Evolutionary conservation across 2,888 invertebrate genomes (phyloP).

Genomic region (Campoletis raptor): DNA sequence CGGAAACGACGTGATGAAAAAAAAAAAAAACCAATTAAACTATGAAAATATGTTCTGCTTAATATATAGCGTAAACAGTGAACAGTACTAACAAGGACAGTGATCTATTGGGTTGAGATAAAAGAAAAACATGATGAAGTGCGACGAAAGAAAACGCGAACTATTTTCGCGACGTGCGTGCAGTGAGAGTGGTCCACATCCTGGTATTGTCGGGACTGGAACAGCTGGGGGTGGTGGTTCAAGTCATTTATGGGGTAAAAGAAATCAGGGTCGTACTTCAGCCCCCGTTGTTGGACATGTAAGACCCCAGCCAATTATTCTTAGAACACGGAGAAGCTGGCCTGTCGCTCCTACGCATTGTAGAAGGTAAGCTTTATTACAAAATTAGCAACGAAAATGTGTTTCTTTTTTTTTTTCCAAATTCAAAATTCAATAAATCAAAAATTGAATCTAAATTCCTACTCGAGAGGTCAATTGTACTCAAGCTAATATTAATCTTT

Average conservation of each 20-base stretch:
- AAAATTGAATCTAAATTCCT: background rate
- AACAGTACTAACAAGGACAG: conserved; percentile 3
- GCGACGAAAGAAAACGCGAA: conserved; percentile 81
- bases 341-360: conserved; percentile 90
- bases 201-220: conserved; percentile 85
- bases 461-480: too few relatives aligned
- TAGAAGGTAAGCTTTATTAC: conserved; percentile 86
- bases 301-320: conserved; percentile 87
- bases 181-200: conserved; percentile 91
- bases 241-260: conserved; percentile 89
- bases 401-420: background rate
- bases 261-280: conserved; percentile 87
- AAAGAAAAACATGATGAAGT: conserved; percentile 81
- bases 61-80: background rate
- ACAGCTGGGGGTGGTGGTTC: conserved; percentile 77
- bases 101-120: conserved; percentile 38
- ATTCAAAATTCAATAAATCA: background rate
- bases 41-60: conserved; percentile 9
- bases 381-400: background rate
- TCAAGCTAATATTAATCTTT: too few relatives aligned
- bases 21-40: background rate
- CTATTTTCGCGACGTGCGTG: conserved; percentile 87
- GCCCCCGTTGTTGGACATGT: conserved; percentile 89
- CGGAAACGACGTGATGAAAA: background rate
- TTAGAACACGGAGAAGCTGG: conserved; percentile 91